Percentiles rank a stretch among this genome's conserved stretches.
Conservation (phyloP, 2,888 invertebrate genomes). For the Amaurobius ferox region DNA sequence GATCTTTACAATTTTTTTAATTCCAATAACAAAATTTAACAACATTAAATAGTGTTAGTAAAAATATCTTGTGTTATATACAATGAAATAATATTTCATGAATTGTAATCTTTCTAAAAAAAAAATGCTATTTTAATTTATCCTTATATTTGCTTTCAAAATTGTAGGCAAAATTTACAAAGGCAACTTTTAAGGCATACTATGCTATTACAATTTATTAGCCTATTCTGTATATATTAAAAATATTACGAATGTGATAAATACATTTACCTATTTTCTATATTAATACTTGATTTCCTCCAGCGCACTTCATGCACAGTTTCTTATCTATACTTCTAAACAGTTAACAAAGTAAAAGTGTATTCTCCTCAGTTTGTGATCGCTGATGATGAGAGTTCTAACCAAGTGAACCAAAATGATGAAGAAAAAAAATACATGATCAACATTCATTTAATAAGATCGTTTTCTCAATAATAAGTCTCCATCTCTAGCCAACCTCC, state of each 20-base stretch:
- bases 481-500: constrained; percentile 99
- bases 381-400: background rate
- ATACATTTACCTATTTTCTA: constrained; percentile 1
- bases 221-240: background rate
- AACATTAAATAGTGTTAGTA: too few species aligned
- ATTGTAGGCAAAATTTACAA: too few species aligned
- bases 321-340: background rate
- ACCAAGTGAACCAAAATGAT: background rate
- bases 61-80: too few species aligned
- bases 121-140: too few species aligned
- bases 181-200: background rate
- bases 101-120: too few species aligned
- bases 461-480: constrained; percentile 87
- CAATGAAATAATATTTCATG: too few species aligned
- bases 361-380: background rate
- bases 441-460: background rate
- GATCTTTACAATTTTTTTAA: too few species aligned
- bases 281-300: background rate
- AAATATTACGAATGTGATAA: background rate
- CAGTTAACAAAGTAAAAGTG: background rate
- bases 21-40: too few species aligned
- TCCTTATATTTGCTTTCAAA: too few species aligned
- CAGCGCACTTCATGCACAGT: background rate
- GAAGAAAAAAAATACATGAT: background rate
- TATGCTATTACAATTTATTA: background rate